These are phyloP conservation scores for Paraescarpia echinospica DNA, from an alignment of 1,140 invertebrate species.

Conservation along the genomic window DNA sequence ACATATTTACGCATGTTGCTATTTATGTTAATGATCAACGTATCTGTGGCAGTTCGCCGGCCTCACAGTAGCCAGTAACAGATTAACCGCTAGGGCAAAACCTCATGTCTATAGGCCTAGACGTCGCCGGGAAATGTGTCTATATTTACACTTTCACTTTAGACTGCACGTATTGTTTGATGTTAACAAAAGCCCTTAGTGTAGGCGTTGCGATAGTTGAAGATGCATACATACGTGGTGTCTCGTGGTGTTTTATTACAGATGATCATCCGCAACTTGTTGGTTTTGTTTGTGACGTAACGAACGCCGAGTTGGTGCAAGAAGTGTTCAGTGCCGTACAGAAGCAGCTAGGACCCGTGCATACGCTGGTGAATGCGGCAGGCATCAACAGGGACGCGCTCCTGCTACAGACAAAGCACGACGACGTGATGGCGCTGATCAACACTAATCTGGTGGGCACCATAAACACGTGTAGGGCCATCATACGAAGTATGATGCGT, in stretches of 20 bases:
- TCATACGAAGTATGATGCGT: constrained; percentile 23
- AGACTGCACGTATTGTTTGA: too few species aligned
- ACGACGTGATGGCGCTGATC: constrained; percentile 20
- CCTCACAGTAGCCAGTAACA: too few species aligned
- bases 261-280: not conserved
- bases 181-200: too few species aligned
- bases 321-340: constrained; percentile 19
- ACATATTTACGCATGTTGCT: too few species aligned
- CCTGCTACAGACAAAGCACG: constrained; percentile 14
- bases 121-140: too few species aligned
- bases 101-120: too few species aligned
- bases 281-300: not conserved
- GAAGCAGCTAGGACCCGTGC: constrained; percentile 20
- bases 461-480: constrained; percentile 17
- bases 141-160: too few species aligned
- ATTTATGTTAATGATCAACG: too few species aligned
- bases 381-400: constrained; percentile 25
- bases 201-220: not conserved
- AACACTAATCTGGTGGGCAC: constrained; percentile 27
- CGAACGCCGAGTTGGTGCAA: not conserved
- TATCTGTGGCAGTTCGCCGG: too few species aligned
- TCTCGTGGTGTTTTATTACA: not conserved
- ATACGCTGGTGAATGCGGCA: constrained; percentile 25
- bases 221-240: not conserved
- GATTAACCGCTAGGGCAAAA: too few species aligned